Evolutionary conservation across 2,113 vertebrate species (phyloP), one percentile per base, ranked within the genome.

Genomic region (Cavia aperea): DNA sequence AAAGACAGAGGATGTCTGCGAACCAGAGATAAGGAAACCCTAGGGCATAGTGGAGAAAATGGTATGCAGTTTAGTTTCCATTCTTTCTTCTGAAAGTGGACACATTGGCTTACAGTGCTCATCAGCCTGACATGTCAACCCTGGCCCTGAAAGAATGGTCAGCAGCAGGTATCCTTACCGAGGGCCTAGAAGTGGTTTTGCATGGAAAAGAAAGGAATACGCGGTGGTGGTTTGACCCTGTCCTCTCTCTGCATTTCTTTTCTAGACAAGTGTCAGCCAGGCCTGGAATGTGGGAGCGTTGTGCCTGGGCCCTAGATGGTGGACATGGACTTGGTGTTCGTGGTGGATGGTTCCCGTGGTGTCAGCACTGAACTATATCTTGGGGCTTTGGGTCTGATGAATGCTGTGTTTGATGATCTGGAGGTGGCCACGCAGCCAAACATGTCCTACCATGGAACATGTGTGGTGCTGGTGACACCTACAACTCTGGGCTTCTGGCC

Each of bases 331-430:
- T 94, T 99, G 84, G 97, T 96, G 1, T 94, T 98, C 68, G 58
- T 99, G 91, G 82, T 98, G 94, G 99, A 99, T 65, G 91, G 98
- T 86, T 99, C 99, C 91, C 91, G 21, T 14, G 96, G 97, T 77
- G 51, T 99, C 13, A 95, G 96, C 65, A 88, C 95, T 0, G 97
- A 98, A 4, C 92, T 98, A 60, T 99, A 98, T 95, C 86, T 93
- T 0, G 97, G 96, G 2, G 94, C 96, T 16, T 98, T 98, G 96
- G 90, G 97, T 92, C 98, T 99, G 49, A 96, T 99, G 93, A 97
- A 96, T 23, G 96, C 95, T 0, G 93, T 98, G 94, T 91, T 99
- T 6, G 97, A 98, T 29, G 96, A 98, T 91, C 96, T 99, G 89
- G 97, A 95, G 0, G 19, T 99, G 94, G 98, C 98, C 54, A 75